Conservation (phyloP, 2,888 invertebrate genomes). For the Branchellion lobata region DNA sequence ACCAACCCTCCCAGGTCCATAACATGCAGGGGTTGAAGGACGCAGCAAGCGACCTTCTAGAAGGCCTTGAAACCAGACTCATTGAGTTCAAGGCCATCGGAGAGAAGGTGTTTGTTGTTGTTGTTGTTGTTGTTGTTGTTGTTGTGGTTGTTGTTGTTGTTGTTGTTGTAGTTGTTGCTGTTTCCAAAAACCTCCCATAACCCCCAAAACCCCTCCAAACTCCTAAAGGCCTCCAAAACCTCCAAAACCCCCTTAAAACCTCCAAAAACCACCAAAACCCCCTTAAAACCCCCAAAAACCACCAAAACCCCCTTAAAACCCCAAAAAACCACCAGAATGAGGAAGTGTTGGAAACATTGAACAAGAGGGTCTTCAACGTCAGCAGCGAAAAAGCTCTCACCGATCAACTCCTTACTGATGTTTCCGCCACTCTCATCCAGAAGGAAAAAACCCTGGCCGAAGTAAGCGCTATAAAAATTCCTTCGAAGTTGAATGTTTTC, state of each 20-base stretch:
- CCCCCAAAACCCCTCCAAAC: neutral
- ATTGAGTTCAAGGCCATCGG: slow-evolving; percentile 42
- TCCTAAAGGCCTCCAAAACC: neutral
- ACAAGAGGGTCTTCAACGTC: slow-evolving; percentile 36
- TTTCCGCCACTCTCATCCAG: neutral
- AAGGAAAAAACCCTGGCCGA: slow-evolving; percentile 36
- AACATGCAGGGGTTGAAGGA: slow-evolving; percentile 36
- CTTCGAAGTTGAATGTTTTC: neutral
- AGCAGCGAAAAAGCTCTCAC: slow-evolving; percentile 23
- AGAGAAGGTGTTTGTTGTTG: slow-evolving; percentile 34
- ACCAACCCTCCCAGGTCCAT: slow-evolving; percentile 13
- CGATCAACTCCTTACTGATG: slow-evolving; percentile 22
- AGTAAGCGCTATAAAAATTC: no score
- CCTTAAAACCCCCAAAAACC: neutral
- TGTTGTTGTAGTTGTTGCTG: neutral
- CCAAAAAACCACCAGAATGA: slow-evolving; percentile 39
- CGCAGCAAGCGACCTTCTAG: slow-evolving; percentile 23
- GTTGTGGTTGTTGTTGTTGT: neutral
- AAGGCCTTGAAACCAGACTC: slow-evolving; percentile 32
- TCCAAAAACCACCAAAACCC: no score
- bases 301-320: neutral
- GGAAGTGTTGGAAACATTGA: slow-evolving; percentile 17
- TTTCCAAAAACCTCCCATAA: neutral
- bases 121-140: neutral
- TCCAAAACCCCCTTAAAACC: no score